These are phyloP conservation scores for Anthopleura sola DNA, from an alignment of 64 coral and sea anemone species.

Conservation along the genomic window DNA sequence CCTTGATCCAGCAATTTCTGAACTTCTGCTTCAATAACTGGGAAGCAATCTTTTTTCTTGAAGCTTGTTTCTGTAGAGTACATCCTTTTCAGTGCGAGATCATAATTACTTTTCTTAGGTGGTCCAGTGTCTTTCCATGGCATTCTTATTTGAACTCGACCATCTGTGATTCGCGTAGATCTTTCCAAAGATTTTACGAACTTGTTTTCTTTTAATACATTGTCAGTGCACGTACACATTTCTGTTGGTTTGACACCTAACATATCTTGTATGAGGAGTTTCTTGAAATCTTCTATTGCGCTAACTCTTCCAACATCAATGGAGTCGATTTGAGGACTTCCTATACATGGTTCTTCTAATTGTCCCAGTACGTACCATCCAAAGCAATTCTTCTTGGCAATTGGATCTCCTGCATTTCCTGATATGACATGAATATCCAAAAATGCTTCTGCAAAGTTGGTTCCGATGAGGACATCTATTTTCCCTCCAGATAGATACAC, in stretches of 20 bases:
- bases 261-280: slow-evolving; percentile 50
- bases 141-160: slow-evolving; percentile 39
- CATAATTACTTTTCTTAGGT: slow-evolving; percentile 37
- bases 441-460: slow-evolving; percentile 54
- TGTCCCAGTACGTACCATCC: slow-evolving; percentile 60
- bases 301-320: slow-evolving; percentile 42
- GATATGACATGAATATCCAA: slow-evolving; percentile 21
- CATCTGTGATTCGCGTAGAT: slow-evolving; percentile 36
- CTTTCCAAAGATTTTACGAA: slow-evolving; percentile 54
- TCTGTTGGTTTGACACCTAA: slow-evolving; percentile 56
- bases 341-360: slow-evolving; percentile 2
- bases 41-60: background rate
- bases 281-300: slow-evolving; percentile 39
- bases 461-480: slow-evolving; percentile 38
- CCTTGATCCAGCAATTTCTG: slow-evolving; percentile 17
- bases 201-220: slow-evolving; percentile 48
- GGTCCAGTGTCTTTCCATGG: slow-evolving; percentile 33
- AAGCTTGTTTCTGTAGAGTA: slow-evolving; percentile 4
- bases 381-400: slow-evolving; percentile 40
- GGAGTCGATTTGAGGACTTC: slow-evolving; percentile 13
- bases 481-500: slow-evolving; percentile 50
- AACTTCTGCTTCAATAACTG: background rate
- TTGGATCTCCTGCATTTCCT: slow-evolving; percentile 40
- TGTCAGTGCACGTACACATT: slow-evolving; percentile 51
- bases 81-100: slow-evolving; percentile 31